Percentiles rank a stretch among this genome's conserved stretches.
Evolutionary conservation across 2,113 vertebrate species (phyloP).

Genomic region (Chaetodon trifascialis): DNA sequence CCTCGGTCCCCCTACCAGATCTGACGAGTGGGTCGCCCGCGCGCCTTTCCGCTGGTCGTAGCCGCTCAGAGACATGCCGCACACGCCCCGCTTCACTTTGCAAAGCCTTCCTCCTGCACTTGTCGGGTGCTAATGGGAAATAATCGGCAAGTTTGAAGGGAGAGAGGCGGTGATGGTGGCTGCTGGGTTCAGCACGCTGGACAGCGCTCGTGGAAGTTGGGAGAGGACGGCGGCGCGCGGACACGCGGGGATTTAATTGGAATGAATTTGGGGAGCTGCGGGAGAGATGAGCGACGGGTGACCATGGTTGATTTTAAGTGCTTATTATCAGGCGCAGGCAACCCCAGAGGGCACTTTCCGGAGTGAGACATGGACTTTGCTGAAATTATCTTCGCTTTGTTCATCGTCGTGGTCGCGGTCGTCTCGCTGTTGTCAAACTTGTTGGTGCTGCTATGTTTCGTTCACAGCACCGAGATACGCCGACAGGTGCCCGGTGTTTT

Average conservation of each 20-base stretch:
- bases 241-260: slow-evolving; percentile 46
- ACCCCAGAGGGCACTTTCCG: slow-evolving; percentile 59
- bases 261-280: not conserved
- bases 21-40: not conserved
- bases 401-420: slow-evolving; percentile 87
- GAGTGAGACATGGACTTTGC: slow-evolving; percentile 90
- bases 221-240: slow-evolving; percentile 49
- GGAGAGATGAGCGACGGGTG: slow-evolving; percentile 26
- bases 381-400: slow-evolving; percentile 84
- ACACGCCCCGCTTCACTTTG: slow-evolving; percentile 7
- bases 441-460: slow-evolving; percentile 89
- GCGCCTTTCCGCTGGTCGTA: not conserved
- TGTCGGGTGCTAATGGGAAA: slow-evolving; percentile 29
- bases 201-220: slow-evolving; percentile 80
- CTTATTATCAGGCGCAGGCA: slow-evolving; percentile 41
- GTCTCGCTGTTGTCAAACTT: slow-evolving; percentile 88
- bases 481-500: slow-evolving; percentile 88
- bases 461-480: slow-evolving; percentile 88
- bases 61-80: slow-evolving; percentile 29
- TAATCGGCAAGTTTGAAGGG: slow-evolving; percentile 13
- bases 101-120: not conserved
- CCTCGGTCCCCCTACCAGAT: not conserved
- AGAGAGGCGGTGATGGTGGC: not conserved
- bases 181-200: slow-evolving; percentile 87
- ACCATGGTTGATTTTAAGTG: slow-evolving; percentile 65